Conservation (phyloP, 2,888 invertebrate genomes). For the Limnephilus auricula region DNA sequence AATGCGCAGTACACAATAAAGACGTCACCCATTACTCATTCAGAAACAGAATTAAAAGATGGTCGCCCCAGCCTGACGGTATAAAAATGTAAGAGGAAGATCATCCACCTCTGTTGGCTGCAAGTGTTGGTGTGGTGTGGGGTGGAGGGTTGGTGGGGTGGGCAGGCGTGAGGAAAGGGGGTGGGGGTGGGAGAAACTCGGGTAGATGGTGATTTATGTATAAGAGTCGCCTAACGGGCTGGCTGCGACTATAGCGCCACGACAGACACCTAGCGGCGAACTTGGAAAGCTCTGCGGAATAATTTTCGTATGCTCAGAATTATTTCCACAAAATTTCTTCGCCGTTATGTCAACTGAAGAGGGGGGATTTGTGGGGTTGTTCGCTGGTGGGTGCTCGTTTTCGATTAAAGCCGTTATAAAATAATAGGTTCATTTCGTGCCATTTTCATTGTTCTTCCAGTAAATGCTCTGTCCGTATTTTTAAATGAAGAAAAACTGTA, state of each 20-base stretch:
- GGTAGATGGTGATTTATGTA: conserved; percentile 73
- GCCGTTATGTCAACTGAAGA: conserved; percentile 5
- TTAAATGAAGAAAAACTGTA: conserved; percentile 24
- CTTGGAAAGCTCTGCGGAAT: conserved; percentile 42
- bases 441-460: conserved; percentile 42
- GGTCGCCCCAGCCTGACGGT: conserved; percentile 69
- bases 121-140: conserved; percentile 49
- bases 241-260: conserved; percentile 68
- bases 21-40: background rate
- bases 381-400: background rate
- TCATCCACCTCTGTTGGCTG: conserved; percentile 71
- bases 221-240: conserved; percentile 74
- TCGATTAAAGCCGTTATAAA: conserved; percentile 49
- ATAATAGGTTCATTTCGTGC: conserved; percentile 47
- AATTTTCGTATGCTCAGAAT: conserved; percentile 50
- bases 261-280: conserved; percentile 54
- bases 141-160: conserved; percentile 58
- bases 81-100: conserved; percentile 79
- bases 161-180: conserved; percentile 57
- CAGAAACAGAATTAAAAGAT: background rate
- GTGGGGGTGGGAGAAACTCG: conserved; percentile 58
- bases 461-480: conserved; percentile 40
- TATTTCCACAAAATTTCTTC: conserved; percentile 51
- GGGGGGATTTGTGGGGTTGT: background rate
- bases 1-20: background rate